phyloP scores from a whole-genome alignment of 2,888 invertebrate genomes.

The Lasioglossum lativentre region DNA sequence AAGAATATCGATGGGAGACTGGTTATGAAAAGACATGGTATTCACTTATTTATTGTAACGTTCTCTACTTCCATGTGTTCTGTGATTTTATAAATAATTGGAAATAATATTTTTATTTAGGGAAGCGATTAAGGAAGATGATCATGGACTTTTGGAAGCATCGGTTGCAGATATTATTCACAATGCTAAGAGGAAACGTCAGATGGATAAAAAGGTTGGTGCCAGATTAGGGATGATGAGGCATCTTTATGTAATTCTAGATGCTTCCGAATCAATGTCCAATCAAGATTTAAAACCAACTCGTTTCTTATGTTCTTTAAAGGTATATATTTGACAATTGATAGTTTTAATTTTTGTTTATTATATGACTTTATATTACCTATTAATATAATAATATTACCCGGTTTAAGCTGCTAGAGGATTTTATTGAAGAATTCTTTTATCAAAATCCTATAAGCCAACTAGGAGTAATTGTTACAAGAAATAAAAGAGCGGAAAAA shows the following conservation, averaged over 20 bases:
- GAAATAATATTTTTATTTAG: conserved; percentile 83
- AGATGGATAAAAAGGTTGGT: conserved; percentile 90
- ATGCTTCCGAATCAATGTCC: conserved; percentile 97
- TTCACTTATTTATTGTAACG: conserved; percentile 59
- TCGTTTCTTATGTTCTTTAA: conserved; percentile 93
- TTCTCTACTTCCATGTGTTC: not conserved
- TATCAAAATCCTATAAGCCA: conserved; percentile 99
- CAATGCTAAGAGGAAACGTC: conserved; percentile 93
- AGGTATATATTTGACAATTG: conserved; percentile 86
- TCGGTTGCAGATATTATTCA: conserved; percentile 96
- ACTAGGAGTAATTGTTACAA: conserved; percentile 95
- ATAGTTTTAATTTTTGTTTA: not conserved
- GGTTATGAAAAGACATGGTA: conserved; percentile 98
- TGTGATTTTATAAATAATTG: not conserved
- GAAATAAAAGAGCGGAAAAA: conserved; percentile 97
- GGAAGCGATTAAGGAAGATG: conserved; percentile 98
- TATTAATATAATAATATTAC: conserved; percentile 75
- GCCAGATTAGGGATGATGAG: conserved; percentile 99
- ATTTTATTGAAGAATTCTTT: conserved; percentile 98
- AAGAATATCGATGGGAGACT: conserved; percentile 97
- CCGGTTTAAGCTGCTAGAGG: conserved; percentile 90
- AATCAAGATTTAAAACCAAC: conserved; percentile 98
- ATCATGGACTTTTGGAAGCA: conserved; percentile 95
- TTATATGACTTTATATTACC: conserved; percentile 32
- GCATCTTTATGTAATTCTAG: conserved; percentile 95